Evolutionary conservation across 1,140 invertebrate species (phyloP), one percentile per base, ranked within the genome.

Genomic region (Drosophila nannoptera): DNA sequence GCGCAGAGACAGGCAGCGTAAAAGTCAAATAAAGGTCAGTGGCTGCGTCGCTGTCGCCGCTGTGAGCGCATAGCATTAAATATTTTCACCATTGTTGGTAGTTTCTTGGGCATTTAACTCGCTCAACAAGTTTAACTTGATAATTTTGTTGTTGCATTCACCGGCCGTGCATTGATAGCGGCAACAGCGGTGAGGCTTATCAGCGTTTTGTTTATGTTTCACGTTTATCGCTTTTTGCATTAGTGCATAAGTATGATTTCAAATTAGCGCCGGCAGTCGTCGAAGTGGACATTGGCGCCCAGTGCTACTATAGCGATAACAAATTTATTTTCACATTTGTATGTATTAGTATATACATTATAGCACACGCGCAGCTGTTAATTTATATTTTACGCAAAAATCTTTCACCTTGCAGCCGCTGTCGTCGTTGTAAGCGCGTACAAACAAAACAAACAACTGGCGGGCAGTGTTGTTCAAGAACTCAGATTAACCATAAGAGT

Each of bases 1-100:
- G 68, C 78, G 35, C 68, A 56, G 53, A 43, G 67, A 48, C 33
- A 59, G 45, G 49, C 64, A 80, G 69, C 77, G 49, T 82, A 82
- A 75, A 84, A 84, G 81, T 84, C 81, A 84, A 84, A 84, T 84
- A 84, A 81, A 84, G 81, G 81, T 84, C 81, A 84, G 58, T 84
- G 81, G 81, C 52, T 63, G 78, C 58, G 62, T 64, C 69, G 67
- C 66, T 58, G 70, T 55, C 55, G 80, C 64, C 45, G 69, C 32
- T 45, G 74, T 63, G 48, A 38, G 65, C 46, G 78, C 73, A 70
- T 70, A 81, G 61, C 56, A 65, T 80, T 86, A 68, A 78, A 77
- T 69, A 76, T 80, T 76, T 80, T 80, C 69, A 80, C 77, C 62
- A 78, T 80, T 80, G 73, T 83, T 75, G 78, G 80, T 84, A 76